Percentiles rank a stretch among this genome's conserved stretches.
phyloP scores from a whole-genome alignment of 2,797 vertebrate genomes.

The Rhinoraja longicauda region DNA sequence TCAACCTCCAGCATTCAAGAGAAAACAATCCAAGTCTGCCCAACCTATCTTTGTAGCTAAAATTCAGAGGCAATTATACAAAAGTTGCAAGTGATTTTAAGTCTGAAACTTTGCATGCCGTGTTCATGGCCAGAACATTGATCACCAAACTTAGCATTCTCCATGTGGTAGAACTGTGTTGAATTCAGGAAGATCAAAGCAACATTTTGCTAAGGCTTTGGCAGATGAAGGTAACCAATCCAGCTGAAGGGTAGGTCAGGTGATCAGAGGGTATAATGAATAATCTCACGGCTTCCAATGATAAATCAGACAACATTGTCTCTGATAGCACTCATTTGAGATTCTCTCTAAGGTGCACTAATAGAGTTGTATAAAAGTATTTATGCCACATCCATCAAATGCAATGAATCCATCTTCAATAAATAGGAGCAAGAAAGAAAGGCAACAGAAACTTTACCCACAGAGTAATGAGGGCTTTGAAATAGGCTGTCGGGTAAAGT shows the following conservation, averaged over 20 bases:
- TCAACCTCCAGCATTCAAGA: no score
- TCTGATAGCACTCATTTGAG: not conserved
- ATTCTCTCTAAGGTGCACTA: no score
- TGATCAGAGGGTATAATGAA: not conserved
- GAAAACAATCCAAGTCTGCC: no score
- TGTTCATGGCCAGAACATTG: no score
- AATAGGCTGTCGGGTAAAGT: not conserved
- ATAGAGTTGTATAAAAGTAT: not conserved
- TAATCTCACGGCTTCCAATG: not conserved
- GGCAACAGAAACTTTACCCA: not conserved
- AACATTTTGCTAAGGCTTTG: no score
- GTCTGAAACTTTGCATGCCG: no score
- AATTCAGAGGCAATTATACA: not conserved
- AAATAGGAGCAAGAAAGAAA: not conserved
- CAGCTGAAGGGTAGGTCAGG: no score
- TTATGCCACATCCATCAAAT: not conserved
- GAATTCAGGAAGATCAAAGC: no score
- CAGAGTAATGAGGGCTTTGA: not conserved
- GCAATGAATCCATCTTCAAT: not conserved
- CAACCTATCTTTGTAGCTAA: not conserved
- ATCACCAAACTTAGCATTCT: no score
- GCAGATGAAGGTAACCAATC: no score
- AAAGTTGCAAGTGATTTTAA: no score
- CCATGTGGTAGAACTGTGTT: no score
- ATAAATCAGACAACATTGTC: not conserved